Evolutionary conservation across 2,797 vertebrate species (phyloP), one percentile per base, ranked within the genome.

Genomic region (Chiloscyllium punctatum): DNA sequence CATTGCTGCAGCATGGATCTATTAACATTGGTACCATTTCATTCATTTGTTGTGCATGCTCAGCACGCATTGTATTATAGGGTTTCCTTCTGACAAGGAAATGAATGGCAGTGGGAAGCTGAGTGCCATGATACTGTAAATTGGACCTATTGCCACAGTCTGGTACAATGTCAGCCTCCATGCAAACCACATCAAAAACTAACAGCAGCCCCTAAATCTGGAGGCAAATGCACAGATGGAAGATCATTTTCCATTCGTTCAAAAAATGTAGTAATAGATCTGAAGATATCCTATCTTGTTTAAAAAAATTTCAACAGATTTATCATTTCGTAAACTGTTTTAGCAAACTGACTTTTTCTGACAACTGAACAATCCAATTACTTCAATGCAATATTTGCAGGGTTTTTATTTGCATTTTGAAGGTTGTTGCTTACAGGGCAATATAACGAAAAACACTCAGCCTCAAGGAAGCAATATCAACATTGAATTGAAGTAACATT

Each of bases 391-490:
- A 69, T 25, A 33, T 94, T 71, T 90, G 1, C 18, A 25, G 48
- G 42, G 42, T 68, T 92, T 90, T 23, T 30, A 21, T 91, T 37
- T 37, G 91, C 69, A 94, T 74, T 95, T 27, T 74, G 48, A 57
- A 91, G 53, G 8, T 66, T 91, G 62, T 53, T 91, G 88, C 16
- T n/a, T 13, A 21, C 13, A 69, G 37, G 90, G 62, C 90, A 92
- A 92, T 42, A 69, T 69, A 66, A 69, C n/a, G 25, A 92, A 27
- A 25, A 68, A 33, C 4, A 69, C 23, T 0, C 0, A 84, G 16
- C 5, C 37, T 33, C 62, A 30, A 91, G 53, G 88, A 77, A 95
- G 48, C 94, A 77, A 95, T 95, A 95, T 95, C 94, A 74, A 16
- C 2, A 33, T 53, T 51, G 51, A 18, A 68, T 33, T 95, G 21